Base-by-base conservation (phyloP, 2,888 invertebrate genomes). In the Horisme vitalbata region DNA sequence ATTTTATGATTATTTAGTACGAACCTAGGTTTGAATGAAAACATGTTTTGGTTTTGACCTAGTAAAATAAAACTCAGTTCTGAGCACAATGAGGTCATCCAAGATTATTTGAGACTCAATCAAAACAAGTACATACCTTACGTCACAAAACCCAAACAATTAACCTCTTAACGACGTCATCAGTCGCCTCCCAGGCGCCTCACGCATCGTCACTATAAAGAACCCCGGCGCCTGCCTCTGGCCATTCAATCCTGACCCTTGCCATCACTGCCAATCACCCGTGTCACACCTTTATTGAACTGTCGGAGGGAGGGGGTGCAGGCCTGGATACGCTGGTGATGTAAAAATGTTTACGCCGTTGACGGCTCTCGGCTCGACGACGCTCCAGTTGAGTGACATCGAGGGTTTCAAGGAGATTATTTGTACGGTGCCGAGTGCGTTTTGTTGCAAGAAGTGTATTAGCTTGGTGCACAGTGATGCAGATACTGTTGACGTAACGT, bases 201-300 rank as follows among this genome's bases (percentile, higher is more conserved):
- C 75, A 78, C 78, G 78, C 58, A 57, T 56, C 50, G 76, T 69
- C 72, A 66, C 65, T 46, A 72, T 77, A 77, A 78, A 78, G 72
- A 77, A 71, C 61, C 50, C 14, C 65, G 78, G 78, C 50, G 50
- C 50, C 50, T 44, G 21, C 21, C 21, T 21, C 23, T 28, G 20
- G 9, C 45, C 50, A 50, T 15, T 11, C 28, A 14, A 41, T 4
- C 21, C 12, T 24, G 50, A 41, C 8, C 41, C 12, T 8, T 27
- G 33, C n/a, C 34, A 15, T 26, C 32, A 13, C 37, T 37, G 32
- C 26, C 41, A 38, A 38, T 45, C 41, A 45, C 45, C 45, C 50
- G 20, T 41, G 26, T 20, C 13, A 38, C 34, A 41, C 41, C 45
- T 49, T 39, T 39, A 41, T 49, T 36, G 38, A 11, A 21, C 21